Conservation (phyloP, 2,113 vertebrate genomes). For the Asarcornis scutulata region DNA sequence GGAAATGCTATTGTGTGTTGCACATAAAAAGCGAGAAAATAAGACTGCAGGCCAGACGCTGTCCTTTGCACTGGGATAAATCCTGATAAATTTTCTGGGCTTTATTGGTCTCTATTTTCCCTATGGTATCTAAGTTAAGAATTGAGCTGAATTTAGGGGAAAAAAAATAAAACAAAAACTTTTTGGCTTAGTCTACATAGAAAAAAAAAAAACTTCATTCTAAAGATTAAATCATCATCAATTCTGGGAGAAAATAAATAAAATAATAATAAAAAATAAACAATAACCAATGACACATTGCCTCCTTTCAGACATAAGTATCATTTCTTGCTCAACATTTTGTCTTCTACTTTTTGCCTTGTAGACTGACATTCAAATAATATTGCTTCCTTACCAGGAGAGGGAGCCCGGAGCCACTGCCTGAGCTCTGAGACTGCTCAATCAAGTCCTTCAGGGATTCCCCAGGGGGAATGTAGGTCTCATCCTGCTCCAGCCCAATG, state of each 20-base stretch:
- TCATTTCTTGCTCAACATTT: background rate
- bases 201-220: background rate
- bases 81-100: background rate
- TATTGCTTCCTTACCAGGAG: conserved; percentile 87
- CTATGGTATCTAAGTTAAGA: background rate
- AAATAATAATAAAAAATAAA: background rate
- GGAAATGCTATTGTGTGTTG: background rate
- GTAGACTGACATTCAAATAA: background rate
- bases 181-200: background rate
- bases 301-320: background rate
- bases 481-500: conserved; percentile 93
- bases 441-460: conserved; percentile 95
- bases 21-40: background rate
- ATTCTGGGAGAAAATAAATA: background rate
- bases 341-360: background rate
- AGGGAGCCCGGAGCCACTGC: conserved; percentile 97
- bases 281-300: background rate
- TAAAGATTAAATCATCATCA: background rate
- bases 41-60: background rate
- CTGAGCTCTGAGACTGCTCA: conserved; percentile 96
- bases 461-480: conserved; percentile 91
- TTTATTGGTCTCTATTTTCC: background rate
- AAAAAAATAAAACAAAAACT: background rate
- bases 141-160: background rate
- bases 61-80: background rate